Evolutionary conservation across 2,113 vertebrate species (phyloP).

Genomic region (Myotis lucifugus): DNA sequence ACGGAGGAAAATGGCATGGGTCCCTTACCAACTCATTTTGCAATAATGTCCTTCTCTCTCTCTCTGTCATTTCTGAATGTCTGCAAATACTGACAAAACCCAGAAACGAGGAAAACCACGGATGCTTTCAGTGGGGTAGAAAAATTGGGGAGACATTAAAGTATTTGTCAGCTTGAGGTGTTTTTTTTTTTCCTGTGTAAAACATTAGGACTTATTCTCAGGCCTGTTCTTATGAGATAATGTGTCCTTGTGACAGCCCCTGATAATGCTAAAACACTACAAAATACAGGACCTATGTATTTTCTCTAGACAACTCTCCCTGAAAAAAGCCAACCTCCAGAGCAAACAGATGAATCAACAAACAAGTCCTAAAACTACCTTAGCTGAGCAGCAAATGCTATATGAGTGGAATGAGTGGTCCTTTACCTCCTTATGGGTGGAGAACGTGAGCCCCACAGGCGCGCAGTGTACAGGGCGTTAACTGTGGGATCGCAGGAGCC

Average conservation of each 20-base stretch:
- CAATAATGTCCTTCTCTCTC: background rate
- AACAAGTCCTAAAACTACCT: background rate
- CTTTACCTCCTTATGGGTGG: background rate
- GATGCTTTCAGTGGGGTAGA: background rate
- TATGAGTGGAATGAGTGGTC: rapidly evolving
- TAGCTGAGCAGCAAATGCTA: background rate
- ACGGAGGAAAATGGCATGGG: background rate
- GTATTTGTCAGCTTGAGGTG: background rate
- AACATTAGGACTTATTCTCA: background rate
- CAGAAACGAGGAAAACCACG: background rate
- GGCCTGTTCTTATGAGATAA: background rate
- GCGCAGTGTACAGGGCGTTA: rapidly evolving
- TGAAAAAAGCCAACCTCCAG: background rate
- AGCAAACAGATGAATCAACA: background rate
- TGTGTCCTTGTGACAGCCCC: background rate
- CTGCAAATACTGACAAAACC: background rate
- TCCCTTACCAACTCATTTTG: background rate
- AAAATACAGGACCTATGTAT: background rate
- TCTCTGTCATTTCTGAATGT: background rate
- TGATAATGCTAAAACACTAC: background rate
- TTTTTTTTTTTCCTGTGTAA: background rate
- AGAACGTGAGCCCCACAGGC: rapidly evolving
- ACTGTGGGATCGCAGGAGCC: rapidly evolving
- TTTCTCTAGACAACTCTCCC: background rate
- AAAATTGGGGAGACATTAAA: background rate